Evolutionary conservation across 2,797 vertebrate species (phyloP).

Genomic region (Champsocephalus esox): DNA sequence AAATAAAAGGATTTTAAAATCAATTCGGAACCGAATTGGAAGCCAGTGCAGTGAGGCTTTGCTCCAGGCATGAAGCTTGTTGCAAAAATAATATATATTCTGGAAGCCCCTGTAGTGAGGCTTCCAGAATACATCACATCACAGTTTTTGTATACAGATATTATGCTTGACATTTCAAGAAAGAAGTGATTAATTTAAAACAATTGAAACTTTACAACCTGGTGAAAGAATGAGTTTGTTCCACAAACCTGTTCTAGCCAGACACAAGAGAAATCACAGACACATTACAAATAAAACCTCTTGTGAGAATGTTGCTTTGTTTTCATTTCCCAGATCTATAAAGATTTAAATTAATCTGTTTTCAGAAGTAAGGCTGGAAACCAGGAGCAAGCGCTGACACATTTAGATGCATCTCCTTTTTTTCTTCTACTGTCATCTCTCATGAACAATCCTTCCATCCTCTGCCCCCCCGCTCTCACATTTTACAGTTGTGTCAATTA

Average conservation of each 20-base stretch:
- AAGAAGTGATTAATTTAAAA: conserved; percentile 8
- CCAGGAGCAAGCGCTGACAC: conserved; percentile 51
- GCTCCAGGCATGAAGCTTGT: no score
- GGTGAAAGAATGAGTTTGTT: conserved; percentile 50
- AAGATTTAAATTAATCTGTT: conserved; percentile 61
- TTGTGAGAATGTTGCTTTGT: background rate
- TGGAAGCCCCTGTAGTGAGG: no score
- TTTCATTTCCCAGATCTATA: conserved; percentile 43
- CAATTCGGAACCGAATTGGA: no score
- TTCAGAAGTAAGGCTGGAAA: conserved; percentile 42
- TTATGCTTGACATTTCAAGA: conserved; percentile 26
- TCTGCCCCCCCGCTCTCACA: conserved; percentile 16
- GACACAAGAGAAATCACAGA: conserved; percentile 44
- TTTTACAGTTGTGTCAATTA: conserved; percentile 69
- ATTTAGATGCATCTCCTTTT: conserved; percentile 52
- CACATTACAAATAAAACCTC: conserved; percentile 42
- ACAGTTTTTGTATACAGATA: background rate
- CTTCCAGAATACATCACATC: background rate
- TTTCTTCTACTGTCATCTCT: conserved; percentile 39
- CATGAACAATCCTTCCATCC: conserved; percentile 45
- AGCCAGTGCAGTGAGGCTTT: no score
- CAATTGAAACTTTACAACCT: conserved; percentile 10
- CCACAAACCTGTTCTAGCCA: conserved; percentile 20
- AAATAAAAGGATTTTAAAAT: no score
- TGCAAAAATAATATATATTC: no score